Evolutionary conservation across 2,797 vertebrate species (phyloP), one percentile per base, ranked within the genome.

Genomic region (Pipistrellus kuhlii): DNA sequence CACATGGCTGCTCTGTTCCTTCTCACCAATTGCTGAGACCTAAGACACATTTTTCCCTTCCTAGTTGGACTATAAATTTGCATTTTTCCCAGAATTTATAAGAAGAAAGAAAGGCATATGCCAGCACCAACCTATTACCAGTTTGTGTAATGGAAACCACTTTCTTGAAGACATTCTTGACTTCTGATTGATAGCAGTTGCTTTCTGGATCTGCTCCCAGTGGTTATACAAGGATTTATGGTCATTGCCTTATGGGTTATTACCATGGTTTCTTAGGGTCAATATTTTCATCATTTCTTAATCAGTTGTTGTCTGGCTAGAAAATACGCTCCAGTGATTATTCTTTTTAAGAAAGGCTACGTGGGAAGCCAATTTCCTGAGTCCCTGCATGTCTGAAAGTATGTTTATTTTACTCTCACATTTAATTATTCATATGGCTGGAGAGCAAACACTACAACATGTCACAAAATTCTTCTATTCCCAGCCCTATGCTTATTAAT

Each of bases 271-370:
- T 91, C 71, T 71, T 55, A 17, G n/a, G 35, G 83, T 25, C 51
- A 75, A 80, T 84, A 75, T 89, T 92, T 75, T 92, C 57, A 83
- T 57, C 27, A 66, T 86, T 76, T 73, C 75, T 92, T 88, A 38
- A 71, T 73, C 41, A 78, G 84, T 75, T 80, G 73, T 35, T 73
- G 30, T 75, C 91, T 93, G 82, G 48, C 59, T 92, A 17, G 55
- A 85, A 32, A 85, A 93, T 66, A 46, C 46, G 23, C 57, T 64
- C 69, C n/a, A 82, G 48, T 62, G 75, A 88, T 55, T 85, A 30
- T 55, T 96, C 68, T 87, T 85, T 86, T 71, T 44, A 78, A 38
- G 83, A 83, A 94, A 94, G 38, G 23, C 44, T 90, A 68, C 9
- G 23, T 73, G 41, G 77, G 83, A 93, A 88, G 62, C 48, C 88